Percentiles rank a stretch among this genome's conserved stretches.
Evolutionary conservation across 1,140 invertebrate genomes (phyloP).

Genomic region (Euglossa dilemma): DNA sequence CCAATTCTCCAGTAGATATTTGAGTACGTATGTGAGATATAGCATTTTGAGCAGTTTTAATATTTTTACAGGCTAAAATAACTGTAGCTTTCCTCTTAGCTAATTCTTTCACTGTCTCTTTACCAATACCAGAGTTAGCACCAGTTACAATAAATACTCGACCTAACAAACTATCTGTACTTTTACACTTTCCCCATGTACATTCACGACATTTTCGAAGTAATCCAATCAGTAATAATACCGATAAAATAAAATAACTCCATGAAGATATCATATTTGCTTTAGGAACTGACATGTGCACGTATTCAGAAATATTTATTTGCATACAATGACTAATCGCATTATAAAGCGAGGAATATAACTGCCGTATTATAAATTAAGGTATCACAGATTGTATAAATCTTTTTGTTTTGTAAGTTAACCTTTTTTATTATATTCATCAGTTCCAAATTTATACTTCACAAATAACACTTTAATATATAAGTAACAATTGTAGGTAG

Average conservation of each 20-base stretch:
- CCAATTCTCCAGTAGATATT: conserved; percentile 84
- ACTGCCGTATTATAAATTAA: background rate
- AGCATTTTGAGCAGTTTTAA: conserved; percentile 84
- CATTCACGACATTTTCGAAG: conserved; percentile 81
- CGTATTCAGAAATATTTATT: conserved; percentile 9
- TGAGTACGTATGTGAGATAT: conserved; percentile 85
- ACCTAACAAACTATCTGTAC: conserved; percentile 79
- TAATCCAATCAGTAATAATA: conserved; percentile 76
- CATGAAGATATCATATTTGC: conserved; percentile 75
- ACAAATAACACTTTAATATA: background rate
- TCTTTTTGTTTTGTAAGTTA: background rate
- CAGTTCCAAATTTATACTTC: background rate
- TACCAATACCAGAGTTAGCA: conserved; percentile 91
- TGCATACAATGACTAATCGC: background rate
- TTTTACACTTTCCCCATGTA: conserved; percentile 81
- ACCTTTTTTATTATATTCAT: background rate
- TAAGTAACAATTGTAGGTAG: background rate
- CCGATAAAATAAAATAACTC: conserved; percentile 77
- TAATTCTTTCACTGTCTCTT: conserved; percentile 87
- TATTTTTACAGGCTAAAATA: conserved; percentile 89
- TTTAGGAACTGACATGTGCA: background rate
- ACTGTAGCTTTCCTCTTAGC: conserved; percentile 86
- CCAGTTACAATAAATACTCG: conserved; percentile 90
- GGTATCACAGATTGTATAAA: background rate
- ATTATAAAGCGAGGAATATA: too few species aligned